Percentiles rank a stretch among this genome's conserved stretches.
Evolutionary conservation across 64 coral and sea anemone species (phyloP).

Genomic region (Stichodactyla mertensii): DNA sequence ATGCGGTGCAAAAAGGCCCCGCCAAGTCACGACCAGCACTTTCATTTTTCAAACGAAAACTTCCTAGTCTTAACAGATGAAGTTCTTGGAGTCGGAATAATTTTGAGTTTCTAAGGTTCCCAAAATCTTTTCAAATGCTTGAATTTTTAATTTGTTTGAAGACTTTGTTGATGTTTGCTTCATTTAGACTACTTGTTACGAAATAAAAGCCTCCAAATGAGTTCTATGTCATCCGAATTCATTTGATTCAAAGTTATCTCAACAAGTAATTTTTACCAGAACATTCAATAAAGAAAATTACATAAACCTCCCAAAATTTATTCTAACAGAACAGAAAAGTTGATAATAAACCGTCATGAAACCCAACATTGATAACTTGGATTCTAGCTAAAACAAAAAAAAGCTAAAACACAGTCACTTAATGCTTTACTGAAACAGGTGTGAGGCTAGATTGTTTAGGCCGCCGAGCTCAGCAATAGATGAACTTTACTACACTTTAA

Average conservation of each 20-base stretch:
- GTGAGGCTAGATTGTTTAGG: not conserved
- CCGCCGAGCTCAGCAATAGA: not conserved
- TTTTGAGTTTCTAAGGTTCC: not conserved
- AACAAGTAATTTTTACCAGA: not conserved
- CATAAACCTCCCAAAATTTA: not conserved
- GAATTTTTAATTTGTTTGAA: constrained; percentile 42
- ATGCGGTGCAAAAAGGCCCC: not conserved
- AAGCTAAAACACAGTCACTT: not conserved
- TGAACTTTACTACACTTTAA: not conserved
- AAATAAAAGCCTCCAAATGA: constrained; percentile 29
- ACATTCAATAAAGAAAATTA: not conserved
- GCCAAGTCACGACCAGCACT: not conserved
- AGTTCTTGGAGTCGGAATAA: not conserved
- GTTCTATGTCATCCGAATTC: not conserved
- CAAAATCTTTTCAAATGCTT: constrained; percentile 6
- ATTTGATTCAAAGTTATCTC: constrained; percentile 8
- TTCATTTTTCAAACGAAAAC: not conserved
- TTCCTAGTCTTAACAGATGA: not conserved
- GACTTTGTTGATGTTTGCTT: constrained; percentile 49
- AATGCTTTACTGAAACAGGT: not conserved
- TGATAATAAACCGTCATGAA: no score
- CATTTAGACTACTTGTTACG: constrained; percentile 36
- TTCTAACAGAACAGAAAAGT: not conserved
- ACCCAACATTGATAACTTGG: no score
- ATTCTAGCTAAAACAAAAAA: not conserved